phyloP scores from a whole-genome alignment of 1,140 invertebrate genomes.

The Drosophila cardini region DNA sequence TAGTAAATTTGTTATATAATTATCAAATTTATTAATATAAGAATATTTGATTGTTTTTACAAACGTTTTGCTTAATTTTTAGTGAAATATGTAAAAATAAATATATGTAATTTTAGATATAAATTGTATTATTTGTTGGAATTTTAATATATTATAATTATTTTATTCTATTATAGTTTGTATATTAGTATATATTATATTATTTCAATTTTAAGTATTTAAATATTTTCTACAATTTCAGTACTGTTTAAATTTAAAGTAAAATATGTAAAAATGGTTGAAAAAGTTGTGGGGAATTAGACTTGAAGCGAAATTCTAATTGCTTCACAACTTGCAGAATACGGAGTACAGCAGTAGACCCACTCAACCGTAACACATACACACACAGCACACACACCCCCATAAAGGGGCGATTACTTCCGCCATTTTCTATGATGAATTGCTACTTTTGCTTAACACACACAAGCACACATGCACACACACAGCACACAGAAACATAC shows the following conservation, averaged over 20 bases:
- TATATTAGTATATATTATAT: no score
- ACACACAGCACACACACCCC: constrained; percentile 28
- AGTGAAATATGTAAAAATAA: no score
- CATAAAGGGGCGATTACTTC: constrained; percentile 75
- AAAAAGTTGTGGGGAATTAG: background rate
- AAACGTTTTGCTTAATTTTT: no score
- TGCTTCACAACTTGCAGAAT: constrained; percentile 44
- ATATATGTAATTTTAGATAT: no score
- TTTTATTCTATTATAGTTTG: no score
- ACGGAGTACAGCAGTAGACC: constrained; percentile 16
- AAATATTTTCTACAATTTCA: background rate
- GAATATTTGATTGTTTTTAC: no score
- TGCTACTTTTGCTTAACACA: constrained; percentile 78
- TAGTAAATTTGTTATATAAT: no score
- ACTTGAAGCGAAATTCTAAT: constrained; percentile 51
- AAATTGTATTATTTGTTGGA: no score
- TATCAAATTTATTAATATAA: no score
- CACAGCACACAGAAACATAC: background rate
- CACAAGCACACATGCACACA: constrained; percentile 28
- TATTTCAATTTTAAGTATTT: no score
- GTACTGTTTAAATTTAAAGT: background rate
- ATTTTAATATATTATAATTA: no score
- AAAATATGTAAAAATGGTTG: background rate
- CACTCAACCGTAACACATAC: constrained; percentile 18
- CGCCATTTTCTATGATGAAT: constrained; percentile 85